These are phyloP conservation scores for Hypotaenidia okinawae DNA, from an alignment of 2,797 vertebrate genomes.

Conservation along the genomic window DNA sequence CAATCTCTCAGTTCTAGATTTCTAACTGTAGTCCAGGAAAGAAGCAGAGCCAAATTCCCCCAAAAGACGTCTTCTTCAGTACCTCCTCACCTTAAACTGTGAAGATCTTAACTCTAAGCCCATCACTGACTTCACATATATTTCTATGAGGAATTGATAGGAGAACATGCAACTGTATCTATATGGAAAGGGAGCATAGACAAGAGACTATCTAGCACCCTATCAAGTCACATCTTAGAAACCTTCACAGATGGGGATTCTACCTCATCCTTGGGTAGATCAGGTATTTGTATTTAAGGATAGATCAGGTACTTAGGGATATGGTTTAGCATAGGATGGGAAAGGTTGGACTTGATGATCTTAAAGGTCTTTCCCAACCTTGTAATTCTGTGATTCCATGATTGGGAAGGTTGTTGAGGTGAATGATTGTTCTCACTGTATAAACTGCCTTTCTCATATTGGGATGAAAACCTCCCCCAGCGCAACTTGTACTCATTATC, in stretches of 20 bases:
- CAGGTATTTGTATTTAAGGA: no score
- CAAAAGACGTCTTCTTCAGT: neutral
- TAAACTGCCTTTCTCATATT: neutral
- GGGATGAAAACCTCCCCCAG: neutral
- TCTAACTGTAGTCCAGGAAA: neutral
- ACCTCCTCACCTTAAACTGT: neutral
- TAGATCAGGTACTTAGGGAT: no score
- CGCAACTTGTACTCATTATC: no score
- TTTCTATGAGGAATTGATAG: neutral
- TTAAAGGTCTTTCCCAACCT: no score
- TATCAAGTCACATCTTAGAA: neutral
- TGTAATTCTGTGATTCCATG: no score
- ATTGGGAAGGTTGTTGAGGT: neutral
- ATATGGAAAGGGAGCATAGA: neutral
- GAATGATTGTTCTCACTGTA: neutral
- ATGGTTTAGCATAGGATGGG: no score
- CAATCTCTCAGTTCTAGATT: neutral
- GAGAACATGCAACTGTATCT: no score
- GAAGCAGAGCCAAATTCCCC: neutral
- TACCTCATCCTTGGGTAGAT: neutral
- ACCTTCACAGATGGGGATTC: neutral
- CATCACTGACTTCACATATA: neutral
- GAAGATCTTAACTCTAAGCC: neutral
- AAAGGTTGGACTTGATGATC: no score
- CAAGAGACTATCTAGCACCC: neutral